Evolutionary conservation across 2,888 invertebrate genomes (phyloP).

Genomic region (Melieria picta): DNA sequence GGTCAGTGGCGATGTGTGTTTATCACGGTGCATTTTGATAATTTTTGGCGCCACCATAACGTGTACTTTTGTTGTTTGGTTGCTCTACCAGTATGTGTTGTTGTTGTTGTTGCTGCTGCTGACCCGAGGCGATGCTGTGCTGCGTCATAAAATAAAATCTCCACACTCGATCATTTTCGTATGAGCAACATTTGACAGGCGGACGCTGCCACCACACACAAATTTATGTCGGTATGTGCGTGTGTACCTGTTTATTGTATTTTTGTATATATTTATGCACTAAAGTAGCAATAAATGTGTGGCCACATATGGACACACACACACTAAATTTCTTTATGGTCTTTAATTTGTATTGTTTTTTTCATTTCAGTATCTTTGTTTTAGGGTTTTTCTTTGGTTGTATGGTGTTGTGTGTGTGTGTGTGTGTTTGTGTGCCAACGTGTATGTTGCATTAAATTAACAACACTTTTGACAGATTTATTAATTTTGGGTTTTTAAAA

Average conservation of each 20-base stretch:
- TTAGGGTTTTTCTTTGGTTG: no score
- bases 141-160: constrained; percentile 62
- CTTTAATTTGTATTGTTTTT: constrained; percentile 36
- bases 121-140: constrained; percentile 45
- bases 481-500: constrained; percentile 49
- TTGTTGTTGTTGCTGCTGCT: neutral
- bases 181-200: constrained; percentile 60
- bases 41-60: constrained; percentile 56
- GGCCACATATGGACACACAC: constrained; percentile 36
- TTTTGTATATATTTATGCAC: no score
- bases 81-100: neutral
- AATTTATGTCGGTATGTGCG: no score
- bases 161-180: constrained; percentile 62
- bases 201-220: constrained; percentile 44
- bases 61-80: constrained; percentile 16
- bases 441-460: constrained; percentile 40
- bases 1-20: constrained; percentile 49
- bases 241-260: no score
- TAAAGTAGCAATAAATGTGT: no score
- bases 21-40: constrained; percentile 58
- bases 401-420: no score
- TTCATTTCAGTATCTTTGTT: no score
- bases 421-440: neutral
- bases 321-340: constrained; percentile 32
- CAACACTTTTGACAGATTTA: constrained; percentile 54